Base-by-base conservation (phyloP, 2,888 invertebrate species). In the Yponomeuta sedellus region DNA sequence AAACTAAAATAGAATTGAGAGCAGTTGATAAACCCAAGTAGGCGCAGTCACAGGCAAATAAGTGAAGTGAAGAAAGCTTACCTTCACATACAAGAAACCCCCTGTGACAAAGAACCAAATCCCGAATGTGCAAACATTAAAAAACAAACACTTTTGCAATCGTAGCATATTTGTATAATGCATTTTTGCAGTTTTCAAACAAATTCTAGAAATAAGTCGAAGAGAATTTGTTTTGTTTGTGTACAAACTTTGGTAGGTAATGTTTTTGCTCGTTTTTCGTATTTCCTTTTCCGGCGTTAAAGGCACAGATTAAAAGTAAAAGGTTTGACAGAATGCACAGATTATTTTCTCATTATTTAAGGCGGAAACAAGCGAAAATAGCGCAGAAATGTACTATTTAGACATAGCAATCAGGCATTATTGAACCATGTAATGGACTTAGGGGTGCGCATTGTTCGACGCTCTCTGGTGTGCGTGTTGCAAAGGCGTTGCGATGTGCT, bases 101-200 rank as follows among this genome's bases (percentile, higher is more conserved):
- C 93, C 76, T 65, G 92, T 86, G 11, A 93, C 91, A 56, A 93
- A 73, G 22, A 94, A 77, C 97, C 98, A 98, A 69, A 95, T 82
- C 10, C 95, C 92, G 69, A 94, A 94, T 71, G 95, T 92, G 77
- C 95, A 94, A 1, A 93, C 92, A 85, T 98, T 98, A 73, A 96
- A 94, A 85, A 96, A 97, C 66, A 98, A 85, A 64, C 95, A 92
- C 92, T 98, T 97, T 89, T 98, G 98, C 66, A 91, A 76, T 19
- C 76, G 73, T 40, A 73, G 96, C 92, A 80, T 84, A 8, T 71
- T 77, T 64, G 65, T 71, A 67, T 77, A 84, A 67, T 81, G 72
- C 83, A 85, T 83, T 68, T 44, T 74, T 10, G 34, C 22, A 10
- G 16, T 28, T n/a, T 25, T 16, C 39, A 20, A 64, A 12, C 34